A percentile compares a stretch with the other conserved stretches of the same genome.
Evolutionary conservation across 92 coral and sea anemone species (phyloP).

Genomic region (Epizoanthus illoricatus): DNA sequence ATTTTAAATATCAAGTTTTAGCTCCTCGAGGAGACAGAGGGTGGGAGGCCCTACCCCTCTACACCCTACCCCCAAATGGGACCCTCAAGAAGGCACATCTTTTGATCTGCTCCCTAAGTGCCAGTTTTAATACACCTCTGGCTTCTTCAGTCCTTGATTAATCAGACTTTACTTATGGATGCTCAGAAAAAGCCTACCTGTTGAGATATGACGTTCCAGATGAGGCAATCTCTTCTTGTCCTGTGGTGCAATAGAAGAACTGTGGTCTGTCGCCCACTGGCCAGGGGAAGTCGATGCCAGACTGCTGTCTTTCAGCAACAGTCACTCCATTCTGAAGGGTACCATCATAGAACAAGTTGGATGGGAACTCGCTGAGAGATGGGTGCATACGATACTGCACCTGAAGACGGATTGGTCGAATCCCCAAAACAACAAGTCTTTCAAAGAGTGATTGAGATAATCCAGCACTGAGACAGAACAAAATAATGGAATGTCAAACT

Average conservation of each 20-base stretch:
- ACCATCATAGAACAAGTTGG: slow-evolving; percentile 97
- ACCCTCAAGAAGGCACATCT: no score
- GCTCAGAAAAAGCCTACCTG: slow-evolving; percentile 57
- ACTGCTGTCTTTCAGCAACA: slow-evolving; percentile 93
- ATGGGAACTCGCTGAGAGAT: slow-evolving; percentile 97
- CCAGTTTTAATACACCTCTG: no score
- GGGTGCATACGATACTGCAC: slow-evolving; percentile 99
- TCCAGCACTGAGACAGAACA: slow-evolving; percentile 81
- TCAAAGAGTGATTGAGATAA: slow-evolving; percentile 98
- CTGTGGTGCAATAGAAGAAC: slow-evolving; percentile 97
- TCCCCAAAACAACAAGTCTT: slow-evolving; percentile 95
- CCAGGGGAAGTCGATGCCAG: slow-evolving; percentile 99
- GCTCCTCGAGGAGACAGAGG: no score
- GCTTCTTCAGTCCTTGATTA: neutral
- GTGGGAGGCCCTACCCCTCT: no score
- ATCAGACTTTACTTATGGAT: neutral
- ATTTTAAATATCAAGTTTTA: no score
- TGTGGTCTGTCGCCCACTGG: slow-evolving; percentile 97
- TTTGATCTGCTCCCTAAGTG: no score
- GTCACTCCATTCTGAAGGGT: slow-evolving; percentile 99
- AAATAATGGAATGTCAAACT: neutral
- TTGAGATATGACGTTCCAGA: slow-evolving; percentile 99
- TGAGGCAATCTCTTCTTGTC: slow-evolving; percentile 99
- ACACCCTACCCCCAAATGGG: no score
- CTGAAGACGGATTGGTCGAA: slow-evolving; percentile 98